phyloP scores from a whole-genome alignment of 2,888 invertebrate species.

The Polydrusus tereticollis region DNA sequence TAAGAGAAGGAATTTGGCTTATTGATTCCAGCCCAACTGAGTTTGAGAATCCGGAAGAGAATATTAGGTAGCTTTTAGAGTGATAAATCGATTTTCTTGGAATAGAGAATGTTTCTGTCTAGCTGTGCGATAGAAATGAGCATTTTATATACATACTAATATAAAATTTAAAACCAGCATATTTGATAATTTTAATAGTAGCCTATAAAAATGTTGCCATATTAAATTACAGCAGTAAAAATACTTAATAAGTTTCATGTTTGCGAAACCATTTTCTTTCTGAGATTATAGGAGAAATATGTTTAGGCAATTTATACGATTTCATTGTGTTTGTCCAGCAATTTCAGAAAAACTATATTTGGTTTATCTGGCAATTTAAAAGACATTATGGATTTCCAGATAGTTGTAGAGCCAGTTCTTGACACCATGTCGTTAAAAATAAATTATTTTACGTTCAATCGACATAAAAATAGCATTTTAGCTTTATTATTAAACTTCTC shows the following conservation, averaged over 20 bases:
- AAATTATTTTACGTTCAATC: not conserved
- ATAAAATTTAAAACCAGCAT: too few species aligned
- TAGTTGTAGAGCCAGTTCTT: not conserved
- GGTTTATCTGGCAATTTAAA: not conserved
- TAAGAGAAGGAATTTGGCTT: conserved; percentile 40
- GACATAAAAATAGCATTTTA: not conserved
- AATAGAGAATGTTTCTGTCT: conserved; percentile 45
- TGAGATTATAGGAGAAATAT: not conserved
- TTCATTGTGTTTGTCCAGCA: not conserved
- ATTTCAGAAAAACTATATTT: conserved; percentile 4
- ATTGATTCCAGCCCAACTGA: conserved; percentile 42
- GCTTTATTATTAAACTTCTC: too few species aligned
- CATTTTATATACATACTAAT: conserved; percentile 19
- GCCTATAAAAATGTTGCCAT: not conserved
- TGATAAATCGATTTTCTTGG: conserved; percentile 44
- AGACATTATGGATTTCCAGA: not conserved
- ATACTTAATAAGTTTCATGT: not conserved
- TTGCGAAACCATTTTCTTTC: not conserved
- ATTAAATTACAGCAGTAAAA: not conserved
- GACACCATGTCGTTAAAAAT: not conserved
- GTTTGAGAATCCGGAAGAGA: conserved; percentile 35
- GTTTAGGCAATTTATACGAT: not conserved
- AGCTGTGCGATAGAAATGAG: conserved; percentile 20
- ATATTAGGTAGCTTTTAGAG: conserved; percentile 45
- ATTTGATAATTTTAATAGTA: not conserved